phyloP scores from a whole-genome alignment of 2,888 invertebrate species.

The Melanostoma scalare region DNA sequence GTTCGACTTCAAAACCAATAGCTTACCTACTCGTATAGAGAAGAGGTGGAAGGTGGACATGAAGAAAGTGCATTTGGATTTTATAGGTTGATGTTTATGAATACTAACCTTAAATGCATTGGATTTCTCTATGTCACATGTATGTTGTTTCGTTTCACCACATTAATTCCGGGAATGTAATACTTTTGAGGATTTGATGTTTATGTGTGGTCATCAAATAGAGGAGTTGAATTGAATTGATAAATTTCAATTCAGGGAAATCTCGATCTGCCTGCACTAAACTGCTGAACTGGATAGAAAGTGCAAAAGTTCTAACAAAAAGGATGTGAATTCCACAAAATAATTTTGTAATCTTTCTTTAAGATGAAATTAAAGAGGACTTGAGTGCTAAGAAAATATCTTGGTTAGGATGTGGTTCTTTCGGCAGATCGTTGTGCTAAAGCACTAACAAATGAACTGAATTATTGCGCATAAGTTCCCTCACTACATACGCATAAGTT shows the following conservation, averaged over 20 bases:
- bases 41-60: background rate
- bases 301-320: too few relatives aligned
- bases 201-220: conserved; percentile 13
- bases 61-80: conserved; percentile 40
- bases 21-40: background rate
- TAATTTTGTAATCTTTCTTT: too few relatives aligned
- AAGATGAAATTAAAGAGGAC: too few relatives aligned
- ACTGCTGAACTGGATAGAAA: too few relatives aligned
- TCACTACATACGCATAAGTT: too few relatives aligned
- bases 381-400: too few relatives aligned
- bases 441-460: too few relatives aligned
- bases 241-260: background rate
- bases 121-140: conserved; percentile 25
- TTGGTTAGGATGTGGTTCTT: too few relatives aligned
- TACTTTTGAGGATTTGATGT: conserved; percentile 37
- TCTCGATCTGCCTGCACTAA: background rate
- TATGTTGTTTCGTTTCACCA: conserved; percentile 19
- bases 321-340: too few relatives aligned
- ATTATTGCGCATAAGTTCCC: too few relatives aligned
- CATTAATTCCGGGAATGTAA: conserved; percentile 31
- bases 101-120: conserved; percentile 38
- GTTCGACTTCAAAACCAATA: conserved; percentile 27
- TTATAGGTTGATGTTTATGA: conserved; percentile 47
- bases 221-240: background rate
- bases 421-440: too few relatives aligned